Evolutionary conservation across 2,113 vertebrate species (phyloP).

Genomic region (Anoplopoma fimbria): DNA sequence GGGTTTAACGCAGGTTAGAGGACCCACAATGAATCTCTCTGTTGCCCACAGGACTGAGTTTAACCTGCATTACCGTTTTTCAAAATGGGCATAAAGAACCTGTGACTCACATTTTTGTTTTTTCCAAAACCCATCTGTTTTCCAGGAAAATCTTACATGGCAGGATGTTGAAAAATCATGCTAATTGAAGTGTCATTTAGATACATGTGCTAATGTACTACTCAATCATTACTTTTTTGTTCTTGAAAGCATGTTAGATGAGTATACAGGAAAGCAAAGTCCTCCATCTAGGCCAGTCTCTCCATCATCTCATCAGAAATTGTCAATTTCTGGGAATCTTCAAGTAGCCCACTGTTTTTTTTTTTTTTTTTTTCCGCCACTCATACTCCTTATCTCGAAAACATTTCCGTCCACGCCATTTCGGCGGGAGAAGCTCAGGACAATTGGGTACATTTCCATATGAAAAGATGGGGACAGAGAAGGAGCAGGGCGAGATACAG

Average conservation of each 20-base stretch:
- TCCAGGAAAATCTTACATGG: constrained; percentile 2
- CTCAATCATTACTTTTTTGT: constrained; percentile 63
- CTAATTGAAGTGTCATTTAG: constrained; percentile 62
- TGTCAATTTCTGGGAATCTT: constrained; percentile 15
- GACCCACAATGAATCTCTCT: too few species aligned
- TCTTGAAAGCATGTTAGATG: constrained; percentile 57
- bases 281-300: background rate
- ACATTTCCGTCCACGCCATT: constrained; percentile 28
- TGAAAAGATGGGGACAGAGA: constrained; percentile 73
- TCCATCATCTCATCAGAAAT: constrained; percentile 32
- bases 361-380: background rate
- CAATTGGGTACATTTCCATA: constrained; percentile 75
- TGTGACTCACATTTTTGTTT: constrained; percentile 5
- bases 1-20: too few species aligned
- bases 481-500: constrained; percentile 49
- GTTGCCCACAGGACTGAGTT: background rate
- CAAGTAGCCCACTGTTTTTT: background rate
- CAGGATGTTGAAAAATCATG: constrained; percentile 53
- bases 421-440: constrained; percentile 49
- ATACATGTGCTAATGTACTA: too few species aligned
- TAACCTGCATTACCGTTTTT: background rate
- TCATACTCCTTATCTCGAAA: constrained; percentile 24
- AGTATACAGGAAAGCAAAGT: constrained; percentile 64
- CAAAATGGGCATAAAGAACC: background rate
- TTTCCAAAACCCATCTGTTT: constrained; percentile 5